Evolutionary conservation across 2,888 invertebrate genomes (phyloP), one percentile per base, ranked within the genome.

Genomic region (Carterocephalus palaemon): DNA sequence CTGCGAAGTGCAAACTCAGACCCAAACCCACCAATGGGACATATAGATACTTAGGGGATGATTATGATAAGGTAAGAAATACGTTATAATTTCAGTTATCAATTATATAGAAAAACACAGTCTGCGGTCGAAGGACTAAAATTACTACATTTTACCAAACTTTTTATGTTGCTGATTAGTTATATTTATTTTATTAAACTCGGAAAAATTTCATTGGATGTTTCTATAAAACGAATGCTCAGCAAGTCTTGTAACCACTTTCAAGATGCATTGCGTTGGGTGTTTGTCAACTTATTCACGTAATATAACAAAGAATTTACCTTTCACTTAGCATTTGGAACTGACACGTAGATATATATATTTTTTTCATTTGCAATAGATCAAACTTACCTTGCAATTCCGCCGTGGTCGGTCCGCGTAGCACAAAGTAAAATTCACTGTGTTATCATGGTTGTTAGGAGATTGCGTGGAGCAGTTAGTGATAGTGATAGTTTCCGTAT

Each of bases 301-400:
- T 76, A 74, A 75, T 79, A 73, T 69, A 75, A 73, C 78, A 79
- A 78, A 79, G 82, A 78, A 74, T 78, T 76, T 65, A 71, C 84
- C 84, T 85, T 85, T 85, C 84, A 85, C 84, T 82, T 73, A 75
- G 66, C 75, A 73, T 70, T 79, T 74, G 69, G 62, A 75, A 70
- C 71, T 81, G 84, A 85, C 84, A 84, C 84, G 84, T 83, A 76
- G 66, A 69, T 77, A n/a, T n/a, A n/a, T n/a, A n/a, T 72, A 59
- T 67, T 74, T 13, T 74, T 79, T 75, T 73, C 64, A 64, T 69
- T 58, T 65, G 64, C 65, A 53, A 58, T 59, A 58, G 62, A 71
- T 62, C 56, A 62, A 56, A 70, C 77, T 70, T 64, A 79, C 82
- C 77, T 78, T 68, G 64, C 52, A 57, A 59, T 52, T 57, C 57